A percentile compares a stretch with the other conserved stretches of the same genome.
Conservation (phyloP, 1,140 invertebrate species). For the roundworm (Caenorhabditis elegans) region WBcel235 BX284602.5:6273001-6273500, state of each 20-base stretch:
- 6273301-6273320: constrained; percentile 74
- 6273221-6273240: constrained; percentile 77
- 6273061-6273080: constrained; percentile 79
- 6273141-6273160: constrained; percentile 78
- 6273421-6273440: constrained; percentile 79
- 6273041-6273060: constrained; percentile 76
- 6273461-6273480: constrained; percentile 71
- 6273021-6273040: constrained; percentile 75
- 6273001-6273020: constrained; percentile 47
- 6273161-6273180: constrained; percentile 75
- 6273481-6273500: constrained; percentile 75
- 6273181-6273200: constrained; percentile 74
- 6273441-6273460: constrained; percentile 80
- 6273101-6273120: constrained; percentile 86
- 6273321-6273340: constrained; percentile 75
- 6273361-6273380: constrained; percentile 73
- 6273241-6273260: not conserved
- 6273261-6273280: constrained; percentile 58
- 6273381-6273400: constrained; percentile 85
- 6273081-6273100: constrained; percentile 78
- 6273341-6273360: constrained; percentile 70
- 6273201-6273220: constrained; percentile 77
- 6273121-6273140: constrained; percentile 81
- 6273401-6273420: constrained; percentile 76
- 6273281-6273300: constrained; percentile 82